These are phyloP conservation scores for Psilopsiagon aurifrons DNA, from an alignment of 2,113 vertebrate genomes.

Conservation along the genomic window DNA sequence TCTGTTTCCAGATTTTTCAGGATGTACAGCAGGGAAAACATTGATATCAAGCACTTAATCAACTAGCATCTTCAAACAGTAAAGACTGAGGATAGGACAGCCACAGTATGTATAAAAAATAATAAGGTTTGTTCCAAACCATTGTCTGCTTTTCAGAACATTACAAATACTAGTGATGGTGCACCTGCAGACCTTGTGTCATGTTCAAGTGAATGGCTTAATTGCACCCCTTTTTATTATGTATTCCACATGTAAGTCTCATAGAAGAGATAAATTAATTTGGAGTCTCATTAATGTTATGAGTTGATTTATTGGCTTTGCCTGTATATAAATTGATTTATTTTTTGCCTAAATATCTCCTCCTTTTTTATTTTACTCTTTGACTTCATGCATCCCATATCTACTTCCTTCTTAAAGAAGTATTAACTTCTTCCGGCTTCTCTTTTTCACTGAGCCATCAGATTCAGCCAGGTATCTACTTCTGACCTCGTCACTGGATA, in stretches of 20 bases:
- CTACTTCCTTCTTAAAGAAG: background rate
- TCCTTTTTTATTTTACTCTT: background rate
- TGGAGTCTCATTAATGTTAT: background rate
- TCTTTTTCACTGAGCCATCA: background rate
- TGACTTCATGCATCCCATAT: background rate
- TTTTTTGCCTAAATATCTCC: background rate
- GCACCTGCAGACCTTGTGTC: background rate
- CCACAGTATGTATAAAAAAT: background rate
- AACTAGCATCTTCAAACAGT: background rate
- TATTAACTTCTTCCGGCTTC: background rate
- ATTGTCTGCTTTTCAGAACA: background rate
- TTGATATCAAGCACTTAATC: background rate
- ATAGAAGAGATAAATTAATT: background rate
- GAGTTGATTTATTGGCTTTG: constrained; percentile 4
- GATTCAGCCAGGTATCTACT: background rate
- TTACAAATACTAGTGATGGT: background rate
- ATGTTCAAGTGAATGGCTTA: background rate
- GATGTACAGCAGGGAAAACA: background rate
- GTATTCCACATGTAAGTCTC: background rate
- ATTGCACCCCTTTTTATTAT: background rate
- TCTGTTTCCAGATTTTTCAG: background rate
- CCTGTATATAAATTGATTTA: too few relatives aligned
- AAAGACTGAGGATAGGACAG: background rate
- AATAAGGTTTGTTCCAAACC: background rate
- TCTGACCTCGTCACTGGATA: background rate